phyloP scores from a whole-genome alignment of 2,113 vertebrate species.

The Sakesphorus luctuosus region DNA sequence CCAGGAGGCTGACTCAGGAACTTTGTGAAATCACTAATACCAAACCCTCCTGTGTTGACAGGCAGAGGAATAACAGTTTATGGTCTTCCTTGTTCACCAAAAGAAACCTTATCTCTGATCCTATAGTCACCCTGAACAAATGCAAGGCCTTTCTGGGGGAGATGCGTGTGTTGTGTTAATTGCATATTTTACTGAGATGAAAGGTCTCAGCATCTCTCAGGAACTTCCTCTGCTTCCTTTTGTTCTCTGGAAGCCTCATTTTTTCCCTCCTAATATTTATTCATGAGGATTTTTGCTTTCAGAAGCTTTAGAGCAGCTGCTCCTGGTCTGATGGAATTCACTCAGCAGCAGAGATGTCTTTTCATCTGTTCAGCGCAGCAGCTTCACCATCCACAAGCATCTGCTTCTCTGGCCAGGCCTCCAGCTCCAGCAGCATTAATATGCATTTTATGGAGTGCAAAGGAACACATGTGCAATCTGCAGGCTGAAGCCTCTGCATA shows the following conservation, averaged over 20 bases:
- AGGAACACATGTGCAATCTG: slow-evolving; percentile 22
- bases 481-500: not conserved
- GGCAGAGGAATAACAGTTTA: slow-evolving; percentile 21
- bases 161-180: slow-evolving; percentile 25
- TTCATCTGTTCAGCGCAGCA: slow-evolving; percentile 62
- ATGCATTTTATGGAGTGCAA: not conserved
- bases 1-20: slow-evolving; percentile 33
- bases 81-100: slow-evolving; percentile 56
- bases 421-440: slow-evolving; percentile 10
- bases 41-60: not conserved
- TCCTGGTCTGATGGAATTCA: slow-evolving; percentile 71
- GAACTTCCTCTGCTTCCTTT: slow-evolving; percentile 62
- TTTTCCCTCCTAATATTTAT: slow-evolving; percentile 70
- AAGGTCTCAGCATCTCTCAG: slow-evolving; percentile 63
- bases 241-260: slow-evolving; percentile 61
- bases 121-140: not conserved
- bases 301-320: slow-evolving; percentile 72
- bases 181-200: slow-evolving; percentile 56
- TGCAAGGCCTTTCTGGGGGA: slow-evolving; percentile 1
- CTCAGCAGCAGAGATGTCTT: slow-evolving; percentile 58
- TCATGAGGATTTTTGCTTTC: slow-evolving; percentile 69
- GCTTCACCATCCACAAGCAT: slow-evolving; percentile 59
- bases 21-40: not conserved
- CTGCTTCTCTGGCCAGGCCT: slow-evolving; percentile 55
- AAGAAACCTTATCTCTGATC: slow-evolving; percentile 56